A percentile compares a stretch with the other conserved stretches of the same genome.
phyloP scores from a whole-genome alignment of 2,797 vertebrate genomes.

The Cirrhinus molitorella region DNA sequence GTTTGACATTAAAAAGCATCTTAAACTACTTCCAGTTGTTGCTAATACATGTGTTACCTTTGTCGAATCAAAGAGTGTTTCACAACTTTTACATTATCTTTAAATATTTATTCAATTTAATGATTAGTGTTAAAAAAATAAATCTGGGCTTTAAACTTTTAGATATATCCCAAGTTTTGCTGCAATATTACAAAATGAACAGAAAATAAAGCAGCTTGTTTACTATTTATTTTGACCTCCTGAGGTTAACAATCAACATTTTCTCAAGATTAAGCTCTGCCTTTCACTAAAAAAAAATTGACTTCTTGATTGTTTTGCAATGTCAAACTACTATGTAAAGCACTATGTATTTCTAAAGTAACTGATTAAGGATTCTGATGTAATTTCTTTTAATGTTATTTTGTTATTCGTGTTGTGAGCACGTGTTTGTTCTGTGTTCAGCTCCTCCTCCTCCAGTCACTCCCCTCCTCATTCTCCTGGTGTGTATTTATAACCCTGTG shows the following conservation, averaged over 20 bases:
- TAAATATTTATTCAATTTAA: not conserved
- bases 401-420: constrained; percentile 61
- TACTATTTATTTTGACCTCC: not conserved
- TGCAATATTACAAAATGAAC: not conserved
- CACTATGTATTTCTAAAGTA: not conserved
- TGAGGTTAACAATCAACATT: not conserved
- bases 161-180: not conserved
- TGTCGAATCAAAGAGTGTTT: no score
- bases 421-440: constrained; percentile 60
- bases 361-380: not conserved
- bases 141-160: not conserved
- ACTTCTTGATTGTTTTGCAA: not conserved
- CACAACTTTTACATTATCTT: no score
- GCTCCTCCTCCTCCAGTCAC: constrained; percentile 55
- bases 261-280: not conserved
- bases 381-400: constrained; percentile 9
- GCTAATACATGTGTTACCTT: no score
- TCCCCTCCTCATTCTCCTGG: constrained; percentile 39
- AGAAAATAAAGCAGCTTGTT: not conserved
- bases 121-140: not conserved
- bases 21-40: no score
- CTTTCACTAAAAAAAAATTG: no score
- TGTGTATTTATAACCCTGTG: constrained; percentile 80
- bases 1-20: no score
- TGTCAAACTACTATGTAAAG: not conserved